phyloP scores from a whole-genome alignment of 1,140 invertebrate genomes.

The Uloborus diversus region DNA sequence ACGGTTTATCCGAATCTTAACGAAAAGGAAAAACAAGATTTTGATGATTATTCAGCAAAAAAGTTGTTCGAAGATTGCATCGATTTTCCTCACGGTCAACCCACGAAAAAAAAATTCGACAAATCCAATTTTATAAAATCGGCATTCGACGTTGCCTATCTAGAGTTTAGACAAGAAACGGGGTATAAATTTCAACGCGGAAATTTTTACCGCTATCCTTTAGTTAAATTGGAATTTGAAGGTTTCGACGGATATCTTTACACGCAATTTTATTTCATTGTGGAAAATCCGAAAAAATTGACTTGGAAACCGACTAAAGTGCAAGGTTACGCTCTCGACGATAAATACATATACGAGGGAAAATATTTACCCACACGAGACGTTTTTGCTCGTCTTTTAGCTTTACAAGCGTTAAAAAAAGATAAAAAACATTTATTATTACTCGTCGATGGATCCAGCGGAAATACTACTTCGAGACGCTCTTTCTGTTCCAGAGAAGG shows the following conservation, averaged over 20 bases:
- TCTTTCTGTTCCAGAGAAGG: too few relatives aligned
- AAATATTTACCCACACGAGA: too few relatives aligned
- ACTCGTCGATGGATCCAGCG: too few relatives aligned
- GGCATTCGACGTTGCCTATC: not conserved
- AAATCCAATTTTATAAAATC: not conserved
- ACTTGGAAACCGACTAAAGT: too few relatives aligned
- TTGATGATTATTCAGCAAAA: not conserved
- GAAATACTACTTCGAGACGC: too few relatives aligned
- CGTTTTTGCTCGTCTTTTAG: too few relatives aligned
- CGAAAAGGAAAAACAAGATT: not conserved
- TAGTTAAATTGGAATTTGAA: not conserved
- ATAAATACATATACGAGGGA: too few relatives aligned
- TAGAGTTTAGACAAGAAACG: conserved; percentile 13
- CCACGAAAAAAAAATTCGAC: too few relatives aligned
- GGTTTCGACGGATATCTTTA: not conserved
- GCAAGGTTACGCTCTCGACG: too few relatives aligned
- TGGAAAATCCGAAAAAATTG: not conserved
- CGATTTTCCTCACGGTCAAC: conserved; percentile 26
- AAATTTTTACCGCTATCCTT: not conserved
- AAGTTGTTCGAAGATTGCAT: not conserved
- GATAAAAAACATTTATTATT: too few relatives aligned
- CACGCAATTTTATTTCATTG: conserved; percentile 5
- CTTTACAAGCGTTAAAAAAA: too few relatives aligned
- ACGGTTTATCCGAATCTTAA: not conserved
- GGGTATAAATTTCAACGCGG: not conserved